These are phyloP conservation scores for Melanotaenia trifasciata DNA, from an alignment of 2,797 vertebrate species.

Conservation along the genomic window DNA sequence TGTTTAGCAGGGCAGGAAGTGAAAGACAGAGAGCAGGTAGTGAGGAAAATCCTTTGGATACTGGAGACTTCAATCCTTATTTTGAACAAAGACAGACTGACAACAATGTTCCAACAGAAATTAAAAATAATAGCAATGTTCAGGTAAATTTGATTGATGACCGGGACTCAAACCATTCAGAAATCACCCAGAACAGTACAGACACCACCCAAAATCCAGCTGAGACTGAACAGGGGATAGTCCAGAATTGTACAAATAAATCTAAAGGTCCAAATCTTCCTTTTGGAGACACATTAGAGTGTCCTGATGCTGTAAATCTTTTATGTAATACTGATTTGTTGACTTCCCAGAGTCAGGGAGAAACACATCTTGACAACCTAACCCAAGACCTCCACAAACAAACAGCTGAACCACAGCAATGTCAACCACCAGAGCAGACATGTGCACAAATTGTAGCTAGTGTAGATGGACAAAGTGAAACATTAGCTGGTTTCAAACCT, in stretches of 20 bases:
- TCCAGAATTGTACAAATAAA: slow-evolving; percentile 4
- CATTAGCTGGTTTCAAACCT: slow-evolving; percentile 5
- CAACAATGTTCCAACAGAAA: slow-evolving; percentile 16
- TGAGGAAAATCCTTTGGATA: slow-evolving; percentile 27
- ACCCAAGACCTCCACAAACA: slow-evolving; percentile 18
- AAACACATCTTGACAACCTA: slow-evolving; percentile 29
- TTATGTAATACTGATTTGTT: slow-evolving; percentile 18
- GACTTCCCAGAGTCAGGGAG: slow-evolving; percentile 29
- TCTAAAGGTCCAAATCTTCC: background rate
- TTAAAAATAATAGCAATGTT: background rate
- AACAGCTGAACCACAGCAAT: slow-evolving; percentile 15
- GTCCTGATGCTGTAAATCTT: slow-evolving; percentile 9
- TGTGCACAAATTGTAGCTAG: slow-evolving; percentile 1
- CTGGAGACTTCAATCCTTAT: slow-evolving; percentile 8
- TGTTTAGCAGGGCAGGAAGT: slow-evolving; percentile 60
- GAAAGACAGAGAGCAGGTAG: slow-evolving; percentile 45
- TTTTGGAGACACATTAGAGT: slow-evolving; percentile 19
- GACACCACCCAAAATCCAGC: slow-evolving; percentile 16
- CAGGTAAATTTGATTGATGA: background rate
- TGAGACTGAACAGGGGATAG: slow-evolving; percentile 9
- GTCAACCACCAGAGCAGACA: slow-evolving; percentile 4
- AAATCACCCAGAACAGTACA: background rate
- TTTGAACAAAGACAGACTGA: slow-evolving; percentile 23
- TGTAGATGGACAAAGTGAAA: slow-evolving; percentile 17
- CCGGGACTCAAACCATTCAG: slow-evolving; percentile 28